phyloP scores from a whole-genome alignment of 2,888 invertebrate species.

The Apoderus coryli region DNA sequence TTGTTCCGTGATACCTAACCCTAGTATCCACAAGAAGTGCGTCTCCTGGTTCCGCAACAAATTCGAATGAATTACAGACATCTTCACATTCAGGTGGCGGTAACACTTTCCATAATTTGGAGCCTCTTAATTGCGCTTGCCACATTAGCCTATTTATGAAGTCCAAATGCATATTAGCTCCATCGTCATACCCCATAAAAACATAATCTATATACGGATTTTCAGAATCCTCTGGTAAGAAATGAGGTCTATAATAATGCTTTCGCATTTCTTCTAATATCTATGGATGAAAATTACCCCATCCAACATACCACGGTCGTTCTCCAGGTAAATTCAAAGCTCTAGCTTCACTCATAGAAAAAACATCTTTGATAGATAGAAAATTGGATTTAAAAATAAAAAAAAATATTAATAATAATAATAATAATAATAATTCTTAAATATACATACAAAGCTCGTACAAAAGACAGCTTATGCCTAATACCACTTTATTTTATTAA shows the following conservation, averaged over 20 bases:
- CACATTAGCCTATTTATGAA: conserved; percentile 84
- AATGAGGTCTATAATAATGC: conserved; percentile 68
- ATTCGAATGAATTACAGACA: conserved; percentile 56
- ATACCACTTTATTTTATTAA: too few relatives aligned
- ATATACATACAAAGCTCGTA: too few relatives aligned
- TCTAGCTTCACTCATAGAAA: conserved; percentile 55
- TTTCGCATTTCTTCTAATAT: conserved; percentile 57
- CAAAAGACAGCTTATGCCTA: too few relatives aligned
- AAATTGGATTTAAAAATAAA: conserved; percentile 75
- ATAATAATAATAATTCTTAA: too few relatives aligned
- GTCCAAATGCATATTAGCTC: conserved; percentile 84
- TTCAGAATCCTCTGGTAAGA: conserved; percentile 80
- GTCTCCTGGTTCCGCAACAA: conserved; percentile 74
- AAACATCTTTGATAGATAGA: conserved; percentile 59
- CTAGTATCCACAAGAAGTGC: conserved; percentile 78
- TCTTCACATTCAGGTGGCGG: conserved; percentile 80
- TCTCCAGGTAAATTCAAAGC: conserved; percentile 45
- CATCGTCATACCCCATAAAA: conserved; percentile 81
- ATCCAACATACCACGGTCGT: conserved; percentile 79
- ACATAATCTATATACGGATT: conserved; percentile 79
- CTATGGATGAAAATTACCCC: conserved; percentile 82
- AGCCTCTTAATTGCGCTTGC: conserved; percentile 82
- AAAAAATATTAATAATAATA: too few relatives aligned
- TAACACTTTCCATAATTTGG: conserved; percentile 70
- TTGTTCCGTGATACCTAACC: conserved; percentile 83